A percentile compares a stretch with the other conserved stretches of the same genome.
These are phyloP conservation scores for Phrynosoma platyrhinos DNA, from an alignment of 2,113 vertebrate genomes.

Conservation along the genomic window DNA sequence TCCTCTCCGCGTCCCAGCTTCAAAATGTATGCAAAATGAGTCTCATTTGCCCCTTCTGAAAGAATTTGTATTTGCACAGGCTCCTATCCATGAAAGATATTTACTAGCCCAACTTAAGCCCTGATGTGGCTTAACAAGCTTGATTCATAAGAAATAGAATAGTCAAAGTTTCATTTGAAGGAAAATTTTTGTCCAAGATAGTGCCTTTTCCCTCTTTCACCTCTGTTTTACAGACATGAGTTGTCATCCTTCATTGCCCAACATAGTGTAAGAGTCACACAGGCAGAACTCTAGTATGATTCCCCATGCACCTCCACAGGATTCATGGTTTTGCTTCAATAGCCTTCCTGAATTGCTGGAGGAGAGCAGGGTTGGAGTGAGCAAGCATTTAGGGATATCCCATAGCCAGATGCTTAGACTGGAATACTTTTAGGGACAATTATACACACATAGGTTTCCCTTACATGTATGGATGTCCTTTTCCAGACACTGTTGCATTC, in stretches of 20 bases:
- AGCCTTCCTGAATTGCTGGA: too few species aligned
- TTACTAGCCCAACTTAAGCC: constrained; percentile 72
- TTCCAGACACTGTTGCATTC: too few species aligned
- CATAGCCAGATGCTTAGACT: too few species aligned
- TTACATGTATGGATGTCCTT: too few species aligned
- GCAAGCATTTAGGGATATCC: too few species aligned
- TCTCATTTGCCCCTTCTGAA: constrained; percentile 75
- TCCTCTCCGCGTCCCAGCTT: constrained; percentile 37
- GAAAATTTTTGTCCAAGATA: constrained; percentile 43
- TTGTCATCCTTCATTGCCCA: not conserved
- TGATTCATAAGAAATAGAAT: constrained; percentile 68
- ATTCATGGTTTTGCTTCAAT: too few species aligned
- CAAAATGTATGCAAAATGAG: constrained; percentile 79
- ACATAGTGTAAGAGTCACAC: too few species aligned
- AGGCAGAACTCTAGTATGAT: too few species aligned
- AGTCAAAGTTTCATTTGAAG: constrained; percentile 60
- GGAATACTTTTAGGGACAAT: too few species aligned
- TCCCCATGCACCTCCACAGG: too few species aligned
- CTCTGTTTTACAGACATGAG: not conserved
- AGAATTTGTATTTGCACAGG: constrained; percentile 79
- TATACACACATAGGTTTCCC: too few species aligned
- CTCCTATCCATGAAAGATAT: constrained; percentile 58
- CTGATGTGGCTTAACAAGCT: constrained; percentile 70
- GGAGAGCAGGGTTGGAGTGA: too few species aligned
- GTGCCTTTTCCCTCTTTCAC: not conserved